Percentiles rank a stretch among this genome's conserved stretches.
phyloP scores from a whole-genome alignment of 2,113 vertebrate species.

The Sapajus apella region DNA sequence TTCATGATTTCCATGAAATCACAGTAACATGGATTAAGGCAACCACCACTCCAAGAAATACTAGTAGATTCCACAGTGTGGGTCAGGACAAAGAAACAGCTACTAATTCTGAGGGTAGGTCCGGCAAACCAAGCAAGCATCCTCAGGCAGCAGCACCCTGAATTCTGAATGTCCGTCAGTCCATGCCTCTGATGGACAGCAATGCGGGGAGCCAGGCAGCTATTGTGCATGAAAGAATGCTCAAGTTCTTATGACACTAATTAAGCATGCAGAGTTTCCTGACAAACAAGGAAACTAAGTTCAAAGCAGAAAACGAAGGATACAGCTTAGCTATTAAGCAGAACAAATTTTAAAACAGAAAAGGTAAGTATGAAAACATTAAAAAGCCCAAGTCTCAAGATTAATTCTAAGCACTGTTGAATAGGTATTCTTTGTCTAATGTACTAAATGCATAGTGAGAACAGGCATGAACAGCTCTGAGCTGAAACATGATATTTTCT shows the following conservation, averaged over 20 bases:
- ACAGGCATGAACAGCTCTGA: rapidly evolving
- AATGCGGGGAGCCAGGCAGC: rapidly evolving
- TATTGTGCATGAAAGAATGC: neutral
- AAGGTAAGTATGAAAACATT: rapidly evolving
- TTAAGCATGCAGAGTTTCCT: neutral
- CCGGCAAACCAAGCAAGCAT: rapidly evolving
- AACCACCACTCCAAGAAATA: rapidly evolving
- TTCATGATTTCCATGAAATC: rapidly evolving
- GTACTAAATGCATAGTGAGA: neutral
- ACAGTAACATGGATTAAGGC: too few species aligned
- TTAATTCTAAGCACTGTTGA: neutral
- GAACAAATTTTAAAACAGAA: neutral
- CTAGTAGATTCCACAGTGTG: too few species aligned
- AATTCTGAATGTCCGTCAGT: neutral
- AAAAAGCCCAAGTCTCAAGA: neutral
- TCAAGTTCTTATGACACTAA: neutral
- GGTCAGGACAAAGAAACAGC: too few species aligned
- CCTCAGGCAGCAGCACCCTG: neutral
- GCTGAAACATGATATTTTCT: rapidly evolving
- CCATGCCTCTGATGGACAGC: neutral
- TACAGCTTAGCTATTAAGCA: neutral
- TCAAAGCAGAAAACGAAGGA: neutral
- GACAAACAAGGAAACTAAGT: neutral
- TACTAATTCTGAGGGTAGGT: neutral
- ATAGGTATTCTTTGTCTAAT: neutral